These are phyloP conservation scores for Ryuthela nishihirai DNA, from an alignment of 2,888 invertebrate genomes.

Conservation along the genomic window DNA sequence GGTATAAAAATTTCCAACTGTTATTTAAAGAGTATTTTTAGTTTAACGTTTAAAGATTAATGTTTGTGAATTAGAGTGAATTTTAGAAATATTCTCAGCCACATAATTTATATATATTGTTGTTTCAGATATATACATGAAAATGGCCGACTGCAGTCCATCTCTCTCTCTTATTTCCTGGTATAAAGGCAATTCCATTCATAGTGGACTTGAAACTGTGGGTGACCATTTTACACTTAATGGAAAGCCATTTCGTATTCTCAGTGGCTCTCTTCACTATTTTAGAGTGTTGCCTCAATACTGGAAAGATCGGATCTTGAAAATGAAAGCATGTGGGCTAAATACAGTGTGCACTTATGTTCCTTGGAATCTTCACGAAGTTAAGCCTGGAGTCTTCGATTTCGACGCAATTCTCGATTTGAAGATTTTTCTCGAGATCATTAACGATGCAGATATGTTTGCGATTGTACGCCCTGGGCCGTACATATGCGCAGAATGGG, in stretches of 20 bases:
- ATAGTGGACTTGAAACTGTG: conserved; percentile 45
- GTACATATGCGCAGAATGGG: conserved; percentile 60
- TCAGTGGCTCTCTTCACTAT: conserved; percentile 58
- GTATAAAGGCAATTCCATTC: no score
- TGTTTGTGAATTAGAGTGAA: no score
- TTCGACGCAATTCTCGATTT: conserved; percentile 48
- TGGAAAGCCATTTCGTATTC: conserved; percentile 45
- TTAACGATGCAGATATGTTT: conserved; percentile 53
- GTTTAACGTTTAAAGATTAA: no score
- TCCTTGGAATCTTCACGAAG: conserved; percentile 54
- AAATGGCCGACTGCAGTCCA: no score
- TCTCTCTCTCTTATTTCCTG: no score
- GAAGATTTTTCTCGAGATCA: conserved; percentile 46
- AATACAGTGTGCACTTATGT: conserved; percentile 56
- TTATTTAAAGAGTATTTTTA: no score
- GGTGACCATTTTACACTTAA: conserved; percentile 38
- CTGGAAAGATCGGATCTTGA: conserved; percentile 56
- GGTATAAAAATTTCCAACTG: no score
- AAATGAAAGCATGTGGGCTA: conserved; percentile 56
- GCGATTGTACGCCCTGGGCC: conserved; percentile 57
- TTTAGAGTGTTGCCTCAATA: conserved; percentile 55
- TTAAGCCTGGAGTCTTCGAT: conserved; percentile 48
- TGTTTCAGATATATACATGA: no score
- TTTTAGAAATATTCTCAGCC: no score
- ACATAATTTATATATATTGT: no score